Base-by-base conservation (phyloP, 2,113 vertebrate species). In the Syngnathoides biaculeatus region DNA sequence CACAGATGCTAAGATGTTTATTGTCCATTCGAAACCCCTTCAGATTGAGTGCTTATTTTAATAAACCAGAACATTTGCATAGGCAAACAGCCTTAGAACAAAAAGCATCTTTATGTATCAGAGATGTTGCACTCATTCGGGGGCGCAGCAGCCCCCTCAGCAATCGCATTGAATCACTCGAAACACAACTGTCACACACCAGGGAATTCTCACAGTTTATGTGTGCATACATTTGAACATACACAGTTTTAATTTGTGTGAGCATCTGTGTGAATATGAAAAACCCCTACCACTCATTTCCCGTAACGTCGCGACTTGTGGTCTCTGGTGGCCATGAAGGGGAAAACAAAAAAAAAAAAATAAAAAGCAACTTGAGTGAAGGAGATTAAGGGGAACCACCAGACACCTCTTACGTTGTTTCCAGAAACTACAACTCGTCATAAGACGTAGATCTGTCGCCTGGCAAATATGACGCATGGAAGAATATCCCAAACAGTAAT, bases 21-120 rank as follows among this genome's bases (percentile, higher is more conserved):
- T 63, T 55, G 57, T 64, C 42, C 13, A 43, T 64, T 42, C 35
- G 58, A 35, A 69, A 63, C 42, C 5, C 17, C 40, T 56, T 48
- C 61, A 38, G 20, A 57, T 42, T 47, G 52, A 26, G 30, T 38
- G 58, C 39, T 72, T 65, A 27, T 75, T 74, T 84, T 74, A 82
- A 79, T 82, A 67, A 83, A 78, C 56, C 47, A 67, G 43, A 73
- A 55, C 52, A 83, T 86, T 83, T 83, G 65, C 80, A 85, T 82
- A 64, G 15, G 39, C 71, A 80, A 84, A 84, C 73, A 79, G 74
- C 71, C 70, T 50, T 1, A 22, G 13, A 80, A 61, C 69, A 87
- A 79, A 71, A 84, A 81, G 55, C 57, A 66, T 71, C 42, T 77
- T 75, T 66, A 77, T 69, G 64, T 17, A 7, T 56, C 69, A 69